Evolutionary conservation across 2,797 vertebrate genomes (phyloP).

Genomic region (Pipistrellus nathusii): DNA sequence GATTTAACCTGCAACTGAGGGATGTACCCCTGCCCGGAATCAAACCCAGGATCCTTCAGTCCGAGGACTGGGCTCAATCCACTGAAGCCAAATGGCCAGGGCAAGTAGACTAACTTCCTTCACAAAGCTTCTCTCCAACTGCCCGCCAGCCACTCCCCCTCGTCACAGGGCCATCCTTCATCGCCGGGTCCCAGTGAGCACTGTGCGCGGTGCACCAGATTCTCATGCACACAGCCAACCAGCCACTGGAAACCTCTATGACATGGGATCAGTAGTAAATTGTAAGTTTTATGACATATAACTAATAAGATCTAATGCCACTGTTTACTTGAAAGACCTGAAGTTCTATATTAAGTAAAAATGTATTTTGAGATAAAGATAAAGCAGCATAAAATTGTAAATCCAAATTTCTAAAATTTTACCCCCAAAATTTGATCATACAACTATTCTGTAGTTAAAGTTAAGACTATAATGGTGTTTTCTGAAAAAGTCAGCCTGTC

Average conservation of each 20-base stretch:
- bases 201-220: too few relatives aligned
- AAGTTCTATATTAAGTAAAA: neutral
- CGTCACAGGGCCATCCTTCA: too few relatives aligned
- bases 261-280: neutral
- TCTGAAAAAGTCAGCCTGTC: neutral
- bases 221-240: neutral
- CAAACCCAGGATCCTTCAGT: too few relatives aligned
- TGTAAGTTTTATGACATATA: neutral
- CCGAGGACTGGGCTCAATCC: too few relatives aligned
- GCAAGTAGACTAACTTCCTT: too few relatives aligned
- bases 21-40: too few relatives aligned
- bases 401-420: neutral
- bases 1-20: too few relatives aligned
- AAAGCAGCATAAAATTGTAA: neutral
- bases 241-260: neutral
- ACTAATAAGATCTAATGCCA: neutral
- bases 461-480: neutral
- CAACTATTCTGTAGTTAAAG: neutral
- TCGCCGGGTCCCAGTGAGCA: too few relatives aligned
- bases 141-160: too few relatives aligned
- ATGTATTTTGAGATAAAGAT: neutral
- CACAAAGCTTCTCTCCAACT: too few relatives aligned
- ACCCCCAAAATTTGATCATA: neutral
- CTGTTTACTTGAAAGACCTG: neutral
- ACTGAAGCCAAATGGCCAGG: too few relatives aligned